Percentiles rank a stretch among this genome's conserved stretches.
phyloP scores from a whole-genome alignment of 2,888 invertebrate species.

The Lomographa bimaculata region DNA sequence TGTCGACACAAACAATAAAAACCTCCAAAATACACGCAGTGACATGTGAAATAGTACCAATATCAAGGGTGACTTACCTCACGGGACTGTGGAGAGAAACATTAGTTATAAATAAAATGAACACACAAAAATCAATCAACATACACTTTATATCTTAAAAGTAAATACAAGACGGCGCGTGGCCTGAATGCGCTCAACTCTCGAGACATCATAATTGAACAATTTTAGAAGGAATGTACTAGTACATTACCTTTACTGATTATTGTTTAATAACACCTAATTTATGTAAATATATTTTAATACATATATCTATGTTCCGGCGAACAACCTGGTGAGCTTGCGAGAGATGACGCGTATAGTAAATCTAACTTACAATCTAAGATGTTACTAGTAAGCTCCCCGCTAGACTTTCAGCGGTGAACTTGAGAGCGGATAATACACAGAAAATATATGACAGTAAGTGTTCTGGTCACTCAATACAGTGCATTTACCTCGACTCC shows the following conservation, averaged over 20 bases:
- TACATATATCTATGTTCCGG: conserved; percentile 53
- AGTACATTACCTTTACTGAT: conserved; percentile 63
- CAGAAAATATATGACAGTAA: conserved; percentile 27
- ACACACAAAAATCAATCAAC: conserved; percentile 77
- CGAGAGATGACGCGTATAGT: conserved; percentile 40
- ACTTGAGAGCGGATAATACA: conserved; percentile 19
- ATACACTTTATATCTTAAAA: conserved; percentile 83
- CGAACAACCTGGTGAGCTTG: conserved; percentile 52
- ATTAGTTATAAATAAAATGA: conserved; percentile 80
- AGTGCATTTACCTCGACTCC: conserved; percentile 77
- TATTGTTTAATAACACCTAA: conserved; percentile 56
- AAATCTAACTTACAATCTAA: conserved; percentile 30
- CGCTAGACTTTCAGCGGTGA: conserved; percentile 18
- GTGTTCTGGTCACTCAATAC: conserved; percentile 61
- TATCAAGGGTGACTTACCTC: conserved; percentile 72
- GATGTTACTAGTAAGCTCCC: conserved; percentile 11
- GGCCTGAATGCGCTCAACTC: conserved; percentile 50
- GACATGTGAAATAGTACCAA: conserved; percentile 12
- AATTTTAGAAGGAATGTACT: conserved; percentile 68
- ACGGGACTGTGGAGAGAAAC: conserved; percentile 74
- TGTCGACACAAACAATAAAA: too few relatives aligned
- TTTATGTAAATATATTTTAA: conserved; percentile 56
- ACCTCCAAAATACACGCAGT: conserved; percentile 8
- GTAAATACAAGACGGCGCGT: conserved; percentile 69
- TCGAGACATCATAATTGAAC: conserved; percentile 54